These are phyloP conservation scores for Lepidurus couesii DNA, from an alignment of 1,140 invertebrate species.

Conservation along the genomic window DNA sequence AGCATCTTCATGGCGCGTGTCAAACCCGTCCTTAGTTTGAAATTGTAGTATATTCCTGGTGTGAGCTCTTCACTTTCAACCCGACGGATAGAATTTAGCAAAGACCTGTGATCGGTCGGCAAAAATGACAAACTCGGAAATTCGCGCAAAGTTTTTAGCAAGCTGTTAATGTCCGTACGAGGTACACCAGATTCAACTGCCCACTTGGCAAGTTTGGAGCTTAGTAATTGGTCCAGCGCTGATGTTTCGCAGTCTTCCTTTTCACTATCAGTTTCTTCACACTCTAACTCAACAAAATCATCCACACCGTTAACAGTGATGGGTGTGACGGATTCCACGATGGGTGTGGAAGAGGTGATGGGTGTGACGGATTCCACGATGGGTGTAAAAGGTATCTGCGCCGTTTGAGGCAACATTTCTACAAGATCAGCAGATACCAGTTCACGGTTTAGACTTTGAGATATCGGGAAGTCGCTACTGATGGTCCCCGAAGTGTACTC, in stretches of 20 bases:
- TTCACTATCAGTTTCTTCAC: neutral
- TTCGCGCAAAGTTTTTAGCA: neutral
- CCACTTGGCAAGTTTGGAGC: neutral
- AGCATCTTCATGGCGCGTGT: neutral
- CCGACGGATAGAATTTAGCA: constrained; percentile 15
- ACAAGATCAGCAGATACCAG: no score
- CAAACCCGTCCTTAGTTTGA: neutral
- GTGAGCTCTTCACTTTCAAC: neutral
- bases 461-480: no score
- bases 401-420: no score
- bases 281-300: neutral
- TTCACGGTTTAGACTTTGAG: no score
- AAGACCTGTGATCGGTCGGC: neutral
- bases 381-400: no score
- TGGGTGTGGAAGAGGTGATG: no score
- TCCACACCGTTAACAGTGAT: no score
- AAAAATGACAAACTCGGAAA: neutral
- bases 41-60: neutral
- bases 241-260: neutral
- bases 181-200: neutral
- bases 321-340: no score
- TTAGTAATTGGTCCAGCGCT: neutral
- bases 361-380: no score
- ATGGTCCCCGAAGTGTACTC: no score
- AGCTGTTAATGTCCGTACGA: neutral